Conservation (phyloP, 2,888 invertebrate species). For the Athetis lepigone region DNA sequence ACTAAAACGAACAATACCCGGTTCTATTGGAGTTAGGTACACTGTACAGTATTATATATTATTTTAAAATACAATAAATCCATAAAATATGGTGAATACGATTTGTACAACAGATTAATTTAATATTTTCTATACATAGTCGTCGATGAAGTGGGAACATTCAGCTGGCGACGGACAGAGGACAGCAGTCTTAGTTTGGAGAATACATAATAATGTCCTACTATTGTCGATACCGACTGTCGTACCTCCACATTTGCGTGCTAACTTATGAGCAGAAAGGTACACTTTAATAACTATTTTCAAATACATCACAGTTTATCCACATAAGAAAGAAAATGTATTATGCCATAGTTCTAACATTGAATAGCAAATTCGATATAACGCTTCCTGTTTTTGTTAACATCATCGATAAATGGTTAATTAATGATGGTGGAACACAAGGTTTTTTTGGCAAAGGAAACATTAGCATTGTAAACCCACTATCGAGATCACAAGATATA, state of each 20-base stretch:
- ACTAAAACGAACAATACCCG: constrained; percentile 74
- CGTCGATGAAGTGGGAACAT: constrained; percentile 41
- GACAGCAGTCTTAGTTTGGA: constrained; percentile 41
- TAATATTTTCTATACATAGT: constrained; percentile 35
- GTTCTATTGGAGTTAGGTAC: constrained; percentile 65
- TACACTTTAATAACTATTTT: constrained; percentile 5
- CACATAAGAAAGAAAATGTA: constrained; percentile 5
- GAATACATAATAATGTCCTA: constrained; percentile 26
- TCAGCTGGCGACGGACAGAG: constrained; percentile 27
- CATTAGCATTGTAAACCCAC: constrained; percentile 5
- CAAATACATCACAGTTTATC: constrained; percentile 22
- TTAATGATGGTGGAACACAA: constrained; percentile 7
- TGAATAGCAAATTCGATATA: not conserved
- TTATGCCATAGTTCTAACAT: constrained; percentile 13
- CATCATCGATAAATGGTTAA: constrained; percentile 15
- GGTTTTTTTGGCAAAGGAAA: constrained; percentile 18
- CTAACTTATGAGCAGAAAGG: not conserved
- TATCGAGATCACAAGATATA: constrained; percentile 12
- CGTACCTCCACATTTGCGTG: not conserved
- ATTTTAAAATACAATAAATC: constrained; percentile 53
- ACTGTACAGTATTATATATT: constrained; percentile 58
- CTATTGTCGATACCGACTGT: constrained; percentile 15
- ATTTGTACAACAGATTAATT: constrained; percentile 63
- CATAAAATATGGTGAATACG: constrained; percentile 60
- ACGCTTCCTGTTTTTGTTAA: not conserved